phyloP scores from a whole-genome alignment of 2,797 vertebrate species.

The Rhodeus uyekii region DNA sequence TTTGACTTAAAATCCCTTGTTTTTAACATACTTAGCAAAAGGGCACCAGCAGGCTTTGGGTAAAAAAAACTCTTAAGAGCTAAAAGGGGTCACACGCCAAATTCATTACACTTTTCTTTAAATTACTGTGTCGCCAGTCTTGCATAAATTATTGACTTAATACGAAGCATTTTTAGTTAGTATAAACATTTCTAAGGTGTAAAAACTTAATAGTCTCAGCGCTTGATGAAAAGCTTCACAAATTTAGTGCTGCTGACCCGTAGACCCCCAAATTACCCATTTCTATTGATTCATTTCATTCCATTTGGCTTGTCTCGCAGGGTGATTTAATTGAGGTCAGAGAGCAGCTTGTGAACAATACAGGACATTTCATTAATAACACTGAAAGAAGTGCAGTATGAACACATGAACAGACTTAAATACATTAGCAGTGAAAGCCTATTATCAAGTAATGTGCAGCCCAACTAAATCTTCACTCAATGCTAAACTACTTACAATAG shows the following conservation, averaged over 20 bases:
- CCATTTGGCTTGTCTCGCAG: slow-evolving; percentile 36
- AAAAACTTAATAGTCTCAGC: slow-evolving; percentile 26
- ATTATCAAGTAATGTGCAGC: slow-evolving; percentile 41
- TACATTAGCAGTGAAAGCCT: slow-evolving; percentile 46
- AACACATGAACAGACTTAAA: slow-evolving; percentile 31
- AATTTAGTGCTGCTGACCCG: slow-evolving; percentile 25
- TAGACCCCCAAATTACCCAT: slow-evolving; percentile 34
- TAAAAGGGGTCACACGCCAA: background rate
- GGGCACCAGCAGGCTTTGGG: background rate
- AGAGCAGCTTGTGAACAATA: slow-evolving; percentile 50
- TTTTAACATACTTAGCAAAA: background rate
- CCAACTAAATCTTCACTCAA: background rate
- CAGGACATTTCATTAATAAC: slow-evolving; percentile 43
- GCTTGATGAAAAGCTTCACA: slow-evolving; percentile 29
- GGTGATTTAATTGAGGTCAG: slow-evolving; percentile 57
- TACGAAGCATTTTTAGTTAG: slow-evolving; percentile 7
- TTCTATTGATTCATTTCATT: slow-evolving; percentile 45
- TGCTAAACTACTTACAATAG: slow-evolving; percentile 11
- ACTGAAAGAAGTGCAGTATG: slow-evolving; percentile 40
- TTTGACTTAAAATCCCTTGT: background rate
- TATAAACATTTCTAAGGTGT: slow-evolving; percentile 28
- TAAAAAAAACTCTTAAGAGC: background rate
- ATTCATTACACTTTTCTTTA: slow-evolving; percentile 20
- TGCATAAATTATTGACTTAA: slow-evolving; percentile 17
- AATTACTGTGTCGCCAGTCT: background rate